phyloP scores from a whole-genome alignment of 2,113 vertebrate genomes.

The Bothrops jararaca region DNA sequence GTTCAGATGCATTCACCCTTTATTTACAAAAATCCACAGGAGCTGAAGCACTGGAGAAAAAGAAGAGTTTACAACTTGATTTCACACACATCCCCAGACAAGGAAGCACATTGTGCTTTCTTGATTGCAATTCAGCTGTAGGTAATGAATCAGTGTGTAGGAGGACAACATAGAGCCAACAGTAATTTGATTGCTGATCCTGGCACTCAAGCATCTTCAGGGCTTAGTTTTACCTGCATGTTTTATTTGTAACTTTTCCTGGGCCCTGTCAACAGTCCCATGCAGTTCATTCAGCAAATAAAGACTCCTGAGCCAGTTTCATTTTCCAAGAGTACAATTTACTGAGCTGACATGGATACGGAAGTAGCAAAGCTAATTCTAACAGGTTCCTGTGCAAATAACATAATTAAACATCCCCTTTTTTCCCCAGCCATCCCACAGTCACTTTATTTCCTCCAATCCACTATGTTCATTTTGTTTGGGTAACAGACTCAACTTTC shows the following conservation, averaged over 20 bases:
- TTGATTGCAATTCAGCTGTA: conserved; percentile 32
- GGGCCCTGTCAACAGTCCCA: background rate
- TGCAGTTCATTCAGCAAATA: too few species aligned
- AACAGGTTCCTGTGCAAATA: too few species aligned
- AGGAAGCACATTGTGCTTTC: conserved; percentile 17
- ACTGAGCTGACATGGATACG: too few species aligned
- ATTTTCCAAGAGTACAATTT: too few species aligned
- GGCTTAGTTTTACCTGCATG: conserved; percentile 1
- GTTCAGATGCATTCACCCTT: background rate
- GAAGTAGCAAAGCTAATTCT: too few species aligned
- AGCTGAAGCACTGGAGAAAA: background rate
- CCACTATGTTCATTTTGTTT: too few species aligned
- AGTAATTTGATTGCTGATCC: conserved; percentile 46
- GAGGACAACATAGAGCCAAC: conserved; percentile 35
- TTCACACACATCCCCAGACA: background rate
- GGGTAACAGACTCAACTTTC: too few species aligned
- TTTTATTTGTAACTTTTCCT: conserved; percentile 20
- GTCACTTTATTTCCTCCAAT: too few species aligned
- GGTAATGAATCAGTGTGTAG: conserved; percentile 41
- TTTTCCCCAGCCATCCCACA: too few species aligned
- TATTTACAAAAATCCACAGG: background rate
- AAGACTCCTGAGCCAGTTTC: too few species aligned
- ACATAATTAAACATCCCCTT: too few species aligned
- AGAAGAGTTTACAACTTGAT: conserved; percentile 10
- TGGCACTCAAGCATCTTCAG: conserved; percentile 40